These are phyloP conservation scores for Upupa epops DNA, from an alignment of 2,113 vertebrate genomes.

Conservation along the genomic window DNA sequence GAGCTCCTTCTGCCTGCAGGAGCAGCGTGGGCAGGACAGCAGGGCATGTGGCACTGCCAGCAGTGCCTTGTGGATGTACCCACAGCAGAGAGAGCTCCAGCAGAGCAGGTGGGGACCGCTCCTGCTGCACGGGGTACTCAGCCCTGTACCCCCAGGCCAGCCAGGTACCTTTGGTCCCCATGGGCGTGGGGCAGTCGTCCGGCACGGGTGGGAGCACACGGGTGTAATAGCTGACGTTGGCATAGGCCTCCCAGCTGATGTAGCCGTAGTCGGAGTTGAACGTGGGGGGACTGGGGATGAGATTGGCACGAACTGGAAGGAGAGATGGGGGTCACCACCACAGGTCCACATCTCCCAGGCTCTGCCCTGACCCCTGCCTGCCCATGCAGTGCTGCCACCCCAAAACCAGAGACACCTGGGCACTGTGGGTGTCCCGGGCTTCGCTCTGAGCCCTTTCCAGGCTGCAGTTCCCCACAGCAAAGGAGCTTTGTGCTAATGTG, in stretches of 20 bases:
- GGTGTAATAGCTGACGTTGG: constrained; percentile 90
- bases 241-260: constrained; percentile 91
- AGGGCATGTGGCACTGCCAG: neutral
- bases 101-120: too few species aligned
- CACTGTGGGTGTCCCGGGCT: rapidly evolving
- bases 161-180: constrained; percentile 87
- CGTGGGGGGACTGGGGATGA: constrained; percentile 92
- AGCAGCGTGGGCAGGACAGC: neutral
- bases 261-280: constrained; percentile 89
- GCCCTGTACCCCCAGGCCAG: rapidly evolving
- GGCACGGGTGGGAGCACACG: constrained; percentile 89
- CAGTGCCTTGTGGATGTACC: neutral
- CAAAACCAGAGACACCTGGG: neutral
- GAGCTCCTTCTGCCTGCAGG: neutral
- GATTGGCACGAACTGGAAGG: constrained; percentile 81
- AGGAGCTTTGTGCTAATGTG: neutral
- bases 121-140: rapidly evolving
- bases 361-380: neutral
- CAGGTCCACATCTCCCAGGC: neutral
- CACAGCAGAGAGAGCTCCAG: neutral
- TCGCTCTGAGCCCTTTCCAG: neutral
- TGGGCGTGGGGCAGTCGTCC: constrained; percentile 84
- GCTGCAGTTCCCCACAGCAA: neutral
- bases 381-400: neutral
- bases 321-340: neutral